Evolutionary conservation across 1,140 invertebrate genomes (phyloP).

Genomic region (Parapsyche elsis): DNA sequence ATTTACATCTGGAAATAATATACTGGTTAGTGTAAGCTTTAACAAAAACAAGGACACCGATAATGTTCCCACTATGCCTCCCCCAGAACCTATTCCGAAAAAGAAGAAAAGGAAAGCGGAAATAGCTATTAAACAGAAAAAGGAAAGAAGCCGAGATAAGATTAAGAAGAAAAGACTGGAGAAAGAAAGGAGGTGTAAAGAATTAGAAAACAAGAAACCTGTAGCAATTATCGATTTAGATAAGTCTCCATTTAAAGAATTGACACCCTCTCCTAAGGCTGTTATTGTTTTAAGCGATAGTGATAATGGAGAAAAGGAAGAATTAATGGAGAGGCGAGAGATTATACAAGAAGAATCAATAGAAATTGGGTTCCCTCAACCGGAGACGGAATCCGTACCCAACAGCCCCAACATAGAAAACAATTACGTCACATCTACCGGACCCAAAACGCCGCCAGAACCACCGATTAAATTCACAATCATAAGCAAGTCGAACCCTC

Average conservation of each 20-base stretch:
- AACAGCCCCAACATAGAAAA: slow-evolving; percentile 61
- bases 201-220: slow-evolving; percentile 73
- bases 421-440: slow-evolving; percentile 62
- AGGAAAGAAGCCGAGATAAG: slow-evolving; percentile 62
- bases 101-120: slow-evolving; percentile 66
- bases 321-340: slow-evolving; percentile 58
- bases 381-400: slow-evolving; percentile 55
- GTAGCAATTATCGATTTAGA: slow-evolving; percentile 88
- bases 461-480: slow-evolving; percentile 57
- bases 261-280: slow-evolving; percentile 81
- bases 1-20: slow-evolving; percentile 91
- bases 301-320: slow-evolving; percentile 71
- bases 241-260: slow-evolving; percentile 83
- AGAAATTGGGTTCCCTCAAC: slow-evolving; percentile 59
- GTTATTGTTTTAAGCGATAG: slow-evolving; percentile 86
- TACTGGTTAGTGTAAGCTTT: slow-evolving; percentile 91
- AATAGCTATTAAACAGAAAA: slow-evolving; percentile 65
- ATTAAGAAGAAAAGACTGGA: slow-evolving; percentile 66
- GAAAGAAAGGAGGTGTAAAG: slow-evolving; percentile 63
- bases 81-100: slow-evolving; percentile 58
- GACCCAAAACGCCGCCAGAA: slow-evolving; percentile 63
- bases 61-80: slow-evolving; percentile 62
- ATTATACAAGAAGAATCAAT: slow-evolving; percentile 55
- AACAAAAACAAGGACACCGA: slow-evolving; percentile 76
- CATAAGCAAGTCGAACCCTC: slow-evolving; percentile 52